Conservation (phyloP, 2,888 invertebrate genomes). For the Plebejus argus region DNA sequence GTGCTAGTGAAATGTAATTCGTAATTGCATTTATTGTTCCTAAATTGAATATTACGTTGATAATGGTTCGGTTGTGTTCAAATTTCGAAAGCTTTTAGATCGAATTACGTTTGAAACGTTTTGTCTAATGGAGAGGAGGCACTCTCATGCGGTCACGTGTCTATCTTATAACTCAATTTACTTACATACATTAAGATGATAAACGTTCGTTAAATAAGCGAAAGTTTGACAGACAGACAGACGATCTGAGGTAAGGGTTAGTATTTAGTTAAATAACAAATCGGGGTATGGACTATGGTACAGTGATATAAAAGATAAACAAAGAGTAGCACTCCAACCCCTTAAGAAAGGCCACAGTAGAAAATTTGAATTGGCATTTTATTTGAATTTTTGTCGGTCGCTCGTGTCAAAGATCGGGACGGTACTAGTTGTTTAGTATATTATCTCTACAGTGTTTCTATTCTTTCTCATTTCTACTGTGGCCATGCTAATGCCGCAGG, state of each 20-base stretch:
- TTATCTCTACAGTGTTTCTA: no score
- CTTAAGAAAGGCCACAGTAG: no score
- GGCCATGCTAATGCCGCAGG: no score
- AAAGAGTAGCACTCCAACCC: no score
- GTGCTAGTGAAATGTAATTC: not conserved
- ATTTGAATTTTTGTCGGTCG: no score
- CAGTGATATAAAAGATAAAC: no score
- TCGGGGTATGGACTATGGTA: no score
- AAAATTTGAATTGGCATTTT: no score
- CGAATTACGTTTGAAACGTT: constrained; percentile 7
- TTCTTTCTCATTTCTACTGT: no score
- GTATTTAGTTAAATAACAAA: no score
- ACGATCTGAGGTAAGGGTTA: not conserved
- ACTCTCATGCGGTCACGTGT: not conserved
- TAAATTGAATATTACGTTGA: constrained; percentile 7
- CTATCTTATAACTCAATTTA: constrained; percentile 12
- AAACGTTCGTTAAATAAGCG: not conserved
- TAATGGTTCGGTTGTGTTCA: constrained; percentile 19
- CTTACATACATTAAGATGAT: not conserved
- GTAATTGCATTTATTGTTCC: not conserved
- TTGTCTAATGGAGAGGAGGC: not conserved
- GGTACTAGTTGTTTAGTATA: no score
- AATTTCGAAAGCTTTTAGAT: constrained; percentile 19
- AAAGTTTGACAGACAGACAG: not conserved
- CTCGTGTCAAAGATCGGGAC: no score